Base-by-base conservation (phyloP, 2,113 vertebrate genomes). In the Phodopus roborovskii region DNA sequence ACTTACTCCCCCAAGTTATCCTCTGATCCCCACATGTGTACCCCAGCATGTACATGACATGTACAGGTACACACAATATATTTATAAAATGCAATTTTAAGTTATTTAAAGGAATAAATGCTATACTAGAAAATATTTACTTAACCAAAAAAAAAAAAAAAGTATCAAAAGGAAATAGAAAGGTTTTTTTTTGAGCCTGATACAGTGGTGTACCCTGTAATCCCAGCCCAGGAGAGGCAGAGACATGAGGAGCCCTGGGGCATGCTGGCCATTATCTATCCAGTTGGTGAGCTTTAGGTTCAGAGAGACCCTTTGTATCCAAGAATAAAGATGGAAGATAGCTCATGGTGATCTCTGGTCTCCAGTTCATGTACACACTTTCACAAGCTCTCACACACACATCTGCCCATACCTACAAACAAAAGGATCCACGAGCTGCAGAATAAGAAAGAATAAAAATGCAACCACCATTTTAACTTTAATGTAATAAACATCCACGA, bases 121-220 rank as follows among this genome's bases (percentile, higher is more conserved):
- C 66, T 62, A 30, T 11, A 50, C 28, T 83, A 45, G 42, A 77
- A 93, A 83, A 87, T 87, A 90, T 60, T 73, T 42, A 92, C 33
- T 60, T 81, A n/a, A 83, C n/a, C 9, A 16, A 60, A 58, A 95
- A 75, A 19, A 73, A 94, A n/a, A n/a, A n/a, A n/a, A n/a, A n/a
- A n/a, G n/a, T n/a, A 53, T 3, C 19, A 70, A 70, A 81, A 50
- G 78, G 33, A 45, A 73, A 73, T 12, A 78, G 60, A 91, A n/a
- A 9, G 84, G 28, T 36, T 68, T 30, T n/a, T n/a, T n/a, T n/a
- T 30, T n/a, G 22, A 70, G 42, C 28, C 83, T 85, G 26, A 2
- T 33, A 1, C 1, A 30, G 15, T 2, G 3, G 58, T 85, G 1
- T 12, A 5, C 16, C 4, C 82, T 84, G 1, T 26, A 39, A 26